phyloP scores from a whole-genome alignment of 2,888 invertebrate genomes.

The Athalia rosae region DNA sequence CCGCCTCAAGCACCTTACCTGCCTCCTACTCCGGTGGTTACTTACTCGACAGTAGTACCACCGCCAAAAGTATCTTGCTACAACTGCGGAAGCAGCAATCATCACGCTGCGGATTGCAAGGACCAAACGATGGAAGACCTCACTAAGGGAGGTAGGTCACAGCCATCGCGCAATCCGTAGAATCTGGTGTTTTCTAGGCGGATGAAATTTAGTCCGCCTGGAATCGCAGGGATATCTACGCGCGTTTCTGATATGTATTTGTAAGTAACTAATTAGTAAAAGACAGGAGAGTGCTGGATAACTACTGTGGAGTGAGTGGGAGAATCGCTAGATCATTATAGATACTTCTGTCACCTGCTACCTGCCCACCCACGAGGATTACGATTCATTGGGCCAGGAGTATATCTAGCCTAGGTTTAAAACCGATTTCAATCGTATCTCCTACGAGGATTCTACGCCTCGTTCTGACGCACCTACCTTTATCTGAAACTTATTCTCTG shows the following conservation, averaged over 20 bases:
- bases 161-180: conserved; percentile 29
- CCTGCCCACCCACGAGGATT: background rate
- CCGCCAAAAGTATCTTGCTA: conserved; percentile 87
- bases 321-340: background rate
- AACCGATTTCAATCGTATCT: background rate
- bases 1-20: conserved; percentile 68
- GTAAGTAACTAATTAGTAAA: background rate
- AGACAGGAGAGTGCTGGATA: conserved; percentile 30
- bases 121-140: conserved; percentile 95
- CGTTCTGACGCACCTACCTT: background rate
- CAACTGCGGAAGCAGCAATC: conserved; percentile 92
- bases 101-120: conserved; percentile 90
- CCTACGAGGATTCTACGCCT: background rate
- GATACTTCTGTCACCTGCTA: background rate
- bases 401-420: conserved; percentile 19
- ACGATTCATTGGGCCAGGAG: conserved; percentile 7
- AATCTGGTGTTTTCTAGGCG: conserved; percentile 3
- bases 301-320: conserved; percentile 11
- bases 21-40: conserved; percentile 68
- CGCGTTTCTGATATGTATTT: conserved; percentile 1
- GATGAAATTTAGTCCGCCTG: background rate
- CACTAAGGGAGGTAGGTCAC: conserved; percentile 75
- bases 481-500: too few species aligned
- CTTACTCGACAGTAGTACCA: conserved; percentile 74
- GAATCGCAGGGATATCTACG: background rate